phyloP scores from a whole-genome alignment of 2,113 vertebrate genomes.

The Choloepus hoffmanni region DNA sequence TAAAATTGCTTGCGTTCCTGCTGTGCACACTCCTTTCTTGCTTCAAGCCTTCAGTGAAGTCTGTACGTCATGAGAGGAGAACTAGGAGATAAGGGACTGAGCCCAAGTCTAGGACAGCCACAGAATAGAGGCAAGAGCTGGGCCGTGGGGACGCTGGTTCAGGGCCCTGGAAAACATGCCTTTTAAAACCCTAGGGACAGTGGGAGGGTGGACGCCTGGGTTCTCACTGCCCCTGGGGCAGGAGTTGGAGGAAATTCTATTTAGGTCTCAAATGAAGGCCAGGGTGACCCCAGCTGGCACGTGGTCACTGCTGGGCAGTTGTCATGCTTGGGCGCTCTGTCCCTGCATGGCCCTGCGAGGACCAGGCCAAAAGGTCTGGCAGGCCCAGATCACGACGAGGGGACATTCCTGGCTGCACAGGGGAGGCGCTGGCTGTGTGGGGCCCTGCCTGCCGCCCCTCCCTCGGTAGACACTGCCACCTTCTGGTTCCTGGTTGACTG shows the following conservation, averaged over 20 bases:
- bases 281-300: neutral
- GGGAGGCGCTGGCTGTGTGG: neutral
- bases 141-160: too few relatives aligned
- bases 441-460: neutral
- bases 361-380: too few relatives aligned
- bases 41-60: neutral
- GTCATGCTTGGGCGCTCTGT: neutral
- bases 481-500: constrained; percentile 28
- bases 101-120: too few relatives aligned
- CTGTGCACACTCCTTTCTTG: neutral
- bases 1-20: neutral
- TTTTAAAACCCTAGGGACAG: neutral
- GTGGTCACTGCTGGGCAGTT: neutral
- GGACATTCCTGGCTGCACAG: rapidly evolving
- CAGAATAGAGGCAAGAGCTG: too few relatives aligned
- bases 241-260: neutral
- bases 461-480: constrained; percentile 65
- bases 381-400: neutral
- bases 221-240: too few relatives aligned
- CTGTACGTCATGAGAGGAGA: neutral
- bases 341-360: neutral
- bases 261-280: neutral
- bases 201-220: neutral
- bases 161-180: neutral
- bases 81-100: neutral